Base-by-base conservation (phyloP, 2,113 vertebrate species). In the Chloropsis cyanopogon region DNA sequence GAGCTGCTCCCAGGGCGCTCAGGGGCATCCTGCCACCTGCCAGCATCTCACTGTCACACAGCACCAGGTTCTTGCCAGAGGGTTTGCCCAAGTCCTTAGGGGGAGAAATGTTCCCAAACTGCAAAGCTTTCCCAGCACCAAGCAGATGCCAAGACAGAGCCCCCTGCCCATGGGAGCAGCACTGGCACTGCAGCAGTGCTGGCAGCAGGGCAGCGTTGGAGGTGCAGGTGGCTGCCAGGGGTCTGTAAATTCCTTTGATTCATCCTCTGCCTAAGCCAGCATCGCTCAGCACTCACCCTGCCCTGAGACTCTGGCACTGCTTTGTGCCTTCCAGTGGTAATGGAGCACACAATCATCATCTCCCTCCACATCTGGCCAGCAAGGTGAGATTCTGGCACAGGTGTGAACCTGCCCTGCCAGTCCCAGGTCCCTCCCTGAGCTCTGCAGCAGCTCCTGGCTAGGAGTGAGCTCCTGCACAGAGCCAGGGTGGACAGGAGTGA, bases 311-410 rank as follows among this genome's bases (percentile, higher is more conserved):
- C 82, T 12, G 2, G 53, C 33, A 5, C 39, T 11, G 2, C 22
- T 15, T 14, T 15, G 21, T 21, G 42, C 82, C 42, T 57, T 52
- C 42, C 44, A 24, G 12, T 5, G 2, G 11, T 3, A 21, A 42
- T 0, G 11, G 72, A 81, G 83, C 46, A 39, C 70, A 33, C 28
- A 19, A 33, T 33, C 39, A 68, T 5, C 53, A 33, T 52, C 37
- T 35, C 29, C 20, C 24, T 68, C 49, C 4, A 2, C 1, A 3
- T 28, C 66, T 61, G 75, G 39, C 16, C 2, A 1, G 35, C 24
- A 37, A 61, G 7, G 29, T 0, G 15, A 65, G 50, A 26, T 11
- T 29, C 59, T 22, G 24, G 37, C 12, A 8, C 0, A 1, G 80
- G 7, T 35, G n/a, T 23, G 53, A 88, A 42, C 0, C 22, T 0